These are phyloP conservation scores for Lacerta bilineata DNA, from an alignment of 2,797 vertebrate species.

Conservation along the genomic window DNA sequence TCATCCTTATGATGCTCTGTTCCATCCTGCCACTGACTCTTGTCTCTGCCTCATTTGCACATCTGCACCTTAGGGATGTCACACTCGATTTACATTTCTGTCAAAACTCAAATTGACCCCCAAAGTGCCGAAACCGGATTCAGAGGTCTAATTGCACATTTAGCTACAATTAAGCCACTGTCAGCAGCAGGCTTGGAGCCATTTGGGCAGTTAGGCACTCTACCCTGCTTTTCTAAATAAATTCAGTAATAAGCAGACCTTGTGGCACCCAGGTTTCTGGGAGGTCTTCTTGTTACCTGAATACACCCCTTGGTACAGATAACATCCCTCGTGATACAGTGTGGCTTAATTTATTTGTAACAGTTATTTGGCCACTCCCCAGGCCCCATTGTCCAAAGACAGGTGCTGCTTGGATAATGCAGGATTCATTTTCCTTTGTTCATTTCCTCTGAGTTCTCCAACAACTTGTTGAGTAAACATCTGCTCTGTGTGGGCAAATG, in stretches of 20 bases:
- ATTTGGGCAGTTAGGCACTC: background rate
- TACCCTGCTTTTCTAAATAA: background rate
- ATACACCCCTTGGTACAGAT: background rate
- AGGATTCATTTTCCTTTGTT: rapidly evolving
- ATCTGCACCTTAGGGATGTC: background rate
- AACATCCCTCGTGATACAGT: background rate
- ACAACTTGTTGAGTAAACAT: conserved; percentile 9
- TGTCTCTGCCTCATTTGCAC: background rate
- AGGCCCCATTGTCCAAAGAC: background rate
- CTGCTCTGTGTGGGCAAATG: background rate
- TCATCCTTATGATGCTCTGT: background rate
- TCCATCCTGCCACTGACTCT: background rate
- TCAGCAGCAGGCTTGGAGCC: background rate
- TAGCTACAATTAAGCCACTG: background rate
- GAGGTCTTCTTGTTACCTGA: conserved; percentile 54
- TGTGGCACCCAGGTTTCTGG: background rate
- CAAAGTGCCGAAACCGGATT: background rate
- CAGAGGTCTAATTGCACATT: background rate
- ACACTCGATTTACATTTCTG: background rate
- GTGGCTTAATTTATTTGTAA: conserved; percentile 9
- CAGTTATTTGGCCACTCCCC: background rate
- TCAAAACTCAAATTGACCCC: background rate
- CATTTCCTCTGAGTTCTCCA: background rate
- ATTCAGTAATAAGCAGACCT: background rate
- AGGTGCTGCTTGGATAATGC: background rate